Evolutionary conservation across 2,113 vertebrate species (phyloP).

Genomic region (Periophthalmus modestus): DNA sequence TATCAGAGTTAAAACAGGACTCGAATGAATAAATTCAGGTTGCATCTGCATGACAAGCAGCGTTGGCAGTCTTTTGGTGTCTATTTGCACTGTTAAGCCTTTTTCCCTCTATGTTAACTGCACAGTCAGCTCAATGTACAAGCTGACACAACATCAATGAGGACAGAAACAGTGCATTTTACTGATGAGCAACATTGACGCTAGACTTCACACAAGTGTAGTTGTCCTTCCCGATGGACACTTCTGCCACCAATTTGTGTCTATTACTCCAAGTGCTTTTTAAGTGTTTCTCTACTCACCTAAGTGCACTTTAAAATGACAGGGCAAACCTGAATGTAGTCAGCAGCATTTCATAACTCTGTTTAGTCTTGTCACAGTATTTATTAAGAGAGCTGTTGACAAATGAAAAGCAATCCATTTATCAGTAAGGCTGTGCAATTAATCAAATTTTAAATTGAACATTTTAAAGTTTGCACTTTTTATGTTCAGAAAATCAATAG

Average conservation of each 20-base stretch:
- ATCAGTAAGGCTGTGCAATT: neutral
- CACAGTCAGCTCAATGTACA: slow-evolving; percentile 20
- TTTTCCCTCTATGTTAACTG: slow-evolving; percentile 25
- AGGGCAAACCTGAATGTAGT: neutral
- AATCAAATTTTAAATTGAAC: no score
- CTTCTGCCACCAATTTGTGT: slow-evolving; percentile 13
- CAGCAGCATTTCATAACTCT: neutral
- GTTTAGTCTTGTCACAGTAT: neutral
- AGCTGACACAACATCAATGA: slow-evolving; percentile 20
- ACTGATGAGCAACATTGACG: slow-evolving; percentile 27
- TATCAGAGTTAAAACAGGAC: neutral
- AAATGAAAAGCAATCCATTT: neutral
- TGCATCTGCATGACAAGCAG: slow-evolving; percentile 15
- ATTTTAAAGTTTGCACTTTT: no score
- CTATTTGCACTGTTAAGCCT: slow-evolving; percentile 13
- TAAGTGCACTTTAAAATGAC: slow-evolving; percentile 10
- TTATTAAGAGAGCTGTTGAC: neutral
- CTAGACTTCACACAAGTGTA: slow-evolving; percentile 23
- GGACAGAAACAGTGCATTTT: slow-evolving; percentile 18
- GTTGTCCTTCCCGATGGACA: slow-evolving; percentile 12
- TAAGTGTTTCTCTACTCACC: slow-evolving; percentile 14
- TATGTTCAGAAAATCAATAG: no score
- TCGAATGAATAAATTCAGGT: neutral
- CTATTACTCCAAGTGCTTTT: slow-evolving; percentile 8
- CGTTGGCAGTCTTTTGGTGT: slow-evolving; percentile 5